These are phyloP conservation scores for Gracilinanus agilis DNA, from an alignment of 2,113 vertebrate genomes.

Conservation along the genomic window DNA sequence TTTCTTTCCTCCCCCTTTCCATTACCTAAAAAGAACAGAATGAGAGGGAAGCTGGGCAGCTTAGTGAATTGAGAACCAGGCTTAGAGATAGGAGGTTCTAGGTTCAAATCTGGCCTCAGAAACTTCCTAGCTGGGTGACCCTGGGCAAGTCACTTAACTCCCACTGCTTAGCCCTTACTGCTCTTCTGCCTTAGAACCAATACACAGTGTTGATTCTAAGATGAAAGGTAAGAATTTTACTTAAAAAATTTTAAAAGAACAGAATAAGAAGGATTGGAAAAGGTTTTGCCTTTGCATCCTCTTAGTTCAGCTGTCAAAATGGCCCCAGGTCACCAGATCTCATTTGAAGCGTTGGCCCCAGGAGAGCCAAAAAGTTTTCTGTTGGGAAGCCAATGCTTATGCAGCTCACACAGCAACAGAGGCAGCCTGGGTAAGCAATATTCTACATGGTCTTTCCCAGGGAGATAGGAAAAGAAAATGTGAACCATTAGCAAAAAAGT, in stretches of 20 bases:
- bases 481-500: not conserved
- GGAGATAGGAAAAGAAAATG: not conserved
- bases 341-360: not conserved
- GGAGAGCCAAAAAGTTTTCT: not conserved
- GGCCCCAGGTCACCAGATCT: not conserved
- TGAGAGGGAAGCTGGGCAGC: not conserved
- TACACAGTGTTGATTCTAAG: too few species aligned
- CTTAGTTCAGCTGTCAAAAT: not conserved
- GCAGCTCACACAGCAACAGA: not conserved
- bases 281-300: not conserved
- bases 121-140: too few species aligned
- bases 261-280: not conserved
- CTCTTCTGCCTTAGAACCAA: too few species aligned
- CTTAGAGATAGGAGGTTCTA: too few species aligned
- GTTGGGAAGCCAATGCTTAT: not conserved
- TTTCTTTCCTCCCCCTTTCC: not conserved
- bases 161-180: too few species aligned
- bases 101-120: too few species aligned
- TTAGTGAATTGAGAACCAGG: too few species aligned
- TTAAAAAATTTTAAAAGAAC: not conserved
- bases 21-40: not conserved
- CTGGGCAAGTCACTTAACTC: too few species aligned
- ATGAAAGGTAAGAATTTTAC: too few species aligned
- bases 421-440: not conserved
- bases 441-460: not conserved